Evolutionary conservation across 2,797 vertebrate species (phyloP).

Genomic region (Agapornis canus): DNA sequence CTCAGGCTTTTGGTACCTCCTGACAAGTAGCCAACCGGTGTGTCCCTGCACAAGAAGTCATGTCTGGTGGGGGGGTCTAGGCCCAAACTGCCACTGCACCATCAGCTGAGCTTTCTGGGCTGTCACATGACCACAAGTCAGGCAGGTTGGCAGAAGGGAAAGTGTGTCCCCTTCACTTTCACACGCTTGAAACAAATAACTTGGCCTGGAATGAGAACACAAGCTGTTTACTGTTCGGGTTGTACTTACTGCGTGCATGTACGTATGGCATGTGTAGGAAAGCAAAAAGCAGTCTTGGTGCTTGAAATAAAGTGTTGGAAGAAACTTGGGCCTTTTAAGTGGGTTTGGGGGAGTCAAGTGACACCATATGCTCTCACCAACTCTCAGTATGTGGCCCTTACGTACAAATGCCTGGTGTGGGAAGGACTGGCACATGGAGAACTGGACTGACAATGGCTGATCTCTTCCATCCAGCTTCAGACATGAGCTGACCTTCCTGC

Average conservation of each 20-base stretch:
- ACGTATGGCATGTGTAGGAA: neutral
- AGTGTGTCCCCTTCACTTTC: neutral
- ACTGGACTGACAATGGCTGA: neutral
- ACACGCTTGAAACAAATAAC: neutral
- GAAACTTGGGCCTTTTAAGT: neutral
- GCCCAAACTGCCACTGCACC: rapidly evolving
- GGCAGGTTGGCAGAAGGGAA: neutral
- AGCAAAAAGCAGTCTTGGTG: neutral
- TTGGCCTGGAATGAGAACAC: neutral
- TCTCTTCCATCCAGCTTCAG: neutral
- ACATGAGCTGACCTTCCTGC: neutral
- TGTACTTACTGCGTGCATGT: neutral
- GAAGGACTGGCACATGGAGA: neutral
- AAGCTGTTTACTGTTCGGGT: neutral
- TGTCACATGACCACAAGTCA: neutral
- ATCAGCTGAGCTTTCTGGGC: neutral
- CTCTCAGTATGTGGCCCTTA: neutral
- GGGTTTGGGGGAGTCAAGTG: neutral
- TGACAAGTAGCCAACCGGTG: rapidly evolving
- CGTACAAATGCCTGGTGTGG: neutral
- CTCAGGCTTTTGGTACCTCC: neutral
- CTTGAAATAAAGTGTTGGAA: neutral
- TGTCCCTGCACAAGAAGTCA: rapidly evolving
- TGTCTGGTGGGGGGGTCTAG: no score
- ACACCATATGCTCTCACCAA: neutral